A percentile compares a stretch with the other conserved stretches of the same genome.
These are phyloP conservation scores for Adrianichthys oophorus DNA, from an alignment of 2,797 vertebrate species.

Conservation along the genomic window DNA sequence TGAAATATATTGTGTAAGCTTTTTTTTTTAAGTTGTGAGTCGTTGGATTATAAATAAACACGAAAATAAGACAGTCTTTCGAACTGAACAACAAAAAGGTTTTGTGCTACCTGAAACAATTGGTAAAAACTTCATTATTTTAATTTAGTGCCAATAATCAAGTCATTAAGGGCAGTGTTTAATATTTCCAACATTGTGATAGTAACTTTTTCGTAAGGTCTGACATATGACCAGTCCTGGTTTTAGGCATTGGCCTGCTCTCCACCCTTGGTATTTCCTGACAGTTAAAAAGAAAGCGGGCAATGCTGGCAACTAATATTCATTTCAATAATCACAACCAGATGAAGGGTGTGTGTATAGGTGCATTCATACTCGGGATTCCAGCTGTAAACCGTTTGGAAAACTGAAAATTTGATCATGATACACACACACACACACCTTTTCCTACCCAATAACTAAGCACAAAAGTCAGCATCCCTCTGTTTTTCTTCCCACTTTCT, in stretches of 20 bases:
- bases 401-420: slow-evolving; percentile 16
- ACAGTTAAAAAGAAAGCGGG: slow-evolving; percentile 55
- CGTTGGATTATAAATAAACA: too few relatives aligned
- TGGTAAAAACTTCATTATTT: too few relatives aligned
- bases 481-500: slow-evolving; percentile 27
- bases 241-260: slow-evolving; percentile 35
- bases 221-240: not conserved
- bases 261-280: slow-evolving; percentile 79
- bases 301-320: slow-evolving; percentile 61
- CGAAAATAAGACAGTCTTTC: too few relatives aligned
- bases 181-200: too few relatives aligned
- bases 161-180: too few relatives aligned
- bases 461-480: slow-evolving; percentile 25
- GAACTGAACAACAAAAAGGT: too few relatives aligned
- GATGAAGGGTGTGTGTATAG: slow-evolving; percentile 47
- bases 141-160: too few relatives aligned
- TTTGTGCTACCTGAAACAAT: too few relatives aligned
- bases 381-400: slow-evolving; percentile 19
- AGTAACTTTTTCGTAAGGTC: too few relatives aligned
- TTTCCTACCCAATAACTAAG: slow-evolving; percentile 18
- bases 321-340: slow-evolving; percentile 65
- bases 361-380: slow-evolving; percentile 17
- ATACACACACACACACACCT: slow-evolving; percentile 24
- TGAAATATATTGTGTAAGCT: too few relatives aligned
- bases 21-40: too few relatives aligned